These are phyloP conservation scores for Takifugu ocellatus DNA, from an alignment of 2,797 vertebrate species.

Conservation along the genomic window DNA sequence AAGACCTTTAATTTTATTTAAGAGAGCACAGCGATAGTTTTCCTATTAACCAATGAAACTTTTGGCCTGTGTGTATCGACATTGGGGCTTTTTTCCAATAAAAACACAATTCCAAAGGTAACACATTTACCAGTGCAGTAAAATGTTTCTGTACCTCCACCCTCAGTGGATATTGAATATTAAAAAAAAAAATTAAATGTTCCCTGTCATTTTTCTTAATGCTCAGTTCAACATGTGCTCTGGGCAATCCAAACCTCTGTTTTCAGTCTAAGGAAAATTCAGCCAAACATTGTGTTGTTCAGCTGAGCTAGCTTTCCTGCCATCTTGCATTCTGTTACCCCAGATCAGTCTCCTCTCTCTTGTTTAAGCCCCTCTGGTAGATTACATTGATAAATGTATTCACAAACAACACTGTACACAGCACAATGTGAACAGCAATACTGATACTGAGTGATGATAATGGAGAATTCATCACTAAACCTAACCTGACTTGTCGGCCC, in stretches of 20 bases:
- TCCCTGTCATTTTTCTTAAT: background rate
- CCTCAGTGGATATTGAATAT: conserved; percentile 6
- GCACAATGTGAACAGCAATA: conserved; percentile 39
- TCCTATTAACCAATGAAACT: background rate
- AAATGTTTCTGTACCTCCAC: background rate
- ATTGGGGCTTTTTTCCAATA: background rate
- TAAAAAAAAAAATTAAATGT: background rate
- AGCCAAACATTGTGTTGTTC: conserved; percentile 35
- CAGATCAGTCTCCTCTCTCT: conserved; percentile 36
- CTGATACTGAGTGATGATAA: conserved; percentile 47
- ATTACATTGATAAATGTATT: conserved; percentile 27
- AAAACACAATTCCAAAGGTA: background rate
- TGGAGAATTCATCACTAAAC: conserved; percentile 25
- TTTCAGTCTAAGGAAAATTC: conserved; percentile 38
- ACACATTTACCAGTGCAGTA: background rate
- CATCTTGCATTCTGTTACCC: conserved; percentile 34
- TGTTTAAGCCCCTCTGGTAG: conserved; percentile 16
- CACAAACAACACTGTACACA: conserved; percentile 37
- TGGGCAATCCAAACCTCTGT: conserved; percentile 22
- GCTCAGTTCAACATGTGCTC: background rate
- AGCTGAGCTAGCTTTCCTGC: conserved; percentile 51
- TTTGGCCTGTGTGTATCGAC: background rate
- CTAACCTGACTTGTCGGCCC: conserved; percentile 25
- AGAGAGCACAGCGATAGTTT: too few relatives aligned
- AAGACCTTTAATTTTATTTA: background rate